Evolutionary conservation across 2,888 invertebrate genomes (phyloP), one percentile per base, ranked within the genome.

Genomic region (Dryomyza anilis): DNA sequence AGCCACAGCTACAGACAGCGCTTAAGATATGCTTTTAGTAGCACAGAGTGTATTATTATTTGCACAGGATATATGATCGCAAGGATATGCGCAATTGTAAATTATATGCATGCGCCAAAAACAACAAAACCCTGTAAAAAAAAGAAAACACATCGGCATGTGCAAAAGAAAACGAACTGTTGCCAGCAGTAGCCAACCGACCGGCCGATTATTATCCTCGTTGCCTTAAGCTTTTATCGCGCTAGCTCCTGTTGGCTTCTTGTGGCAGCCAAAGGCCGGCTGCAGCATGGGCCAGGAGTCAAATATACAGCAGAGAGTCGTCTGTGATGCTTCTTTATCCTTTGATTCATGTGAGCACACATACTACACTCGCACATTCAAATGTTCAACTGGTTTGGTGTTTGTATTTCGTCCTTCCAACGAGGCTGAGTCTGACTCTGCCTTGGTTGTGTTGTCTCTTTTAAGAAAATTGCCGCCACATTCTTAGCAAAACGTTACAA

Each of bases 161-260:
- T 23, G 39, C 33, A 56, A 56, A 39, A 39, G 6, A 27, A 52
- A 52, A 52, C 5, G 25, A 56, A 33, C 55, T 23, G 43, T 43
- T 36, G 57, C 25, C 57, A 36, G 4, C 21, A 48, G 46, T 43
- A 43, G 23, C 59, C 29, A 33, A 46, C 3, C n/a, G n/a, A n/a
- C 3, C 39, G n/a, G 39, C 39, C 19, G 33, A 33, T 33, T 8
- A 21, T 64, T 64, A 53, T 45, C 30, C 59, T 59, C 27, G n/a
- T n/a, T n/a, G 53, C 30, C 53, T 53, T 64, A 64, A 64, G 57
- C 64, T 59, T 45, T 64, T 64, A 64, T 64, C 64, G 59, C 64
- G 59, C 33, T 46, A 29, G 33, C 25, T 61, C 29, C 29, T 52
- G 46, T 46, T 19, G 50, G 19, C 39, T 45, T 45, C 10, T 21